These are phyloP conservation scores for Mesodorylaimus sp. DNA, from an alignment of 2,888 invertebrate species.

Conservation along the genomic window DNA sequence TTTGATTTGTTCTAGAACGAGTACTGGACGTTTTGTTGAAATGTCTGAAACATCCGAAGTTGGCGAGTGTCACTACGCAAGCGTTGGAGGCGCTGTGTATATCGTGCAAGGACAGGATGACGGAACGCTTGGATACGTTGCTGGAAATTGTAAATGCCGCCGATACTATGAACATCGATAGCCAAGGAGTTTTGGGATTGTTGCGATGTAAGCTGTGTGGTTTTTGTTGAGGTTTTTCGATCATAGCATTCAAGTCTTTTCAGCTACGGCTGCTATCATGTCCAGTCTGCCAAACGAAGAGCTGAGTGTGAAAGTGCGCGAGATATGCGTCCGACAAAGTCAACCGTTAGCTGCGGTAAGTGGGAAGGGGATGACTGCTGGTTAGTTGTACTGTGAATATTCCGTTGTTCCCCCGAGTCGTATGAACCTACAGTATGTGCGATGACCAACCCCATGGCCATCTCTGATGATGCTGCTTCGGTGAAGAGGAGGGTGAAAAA, in stretches of 20 bases:
- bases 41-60: constrained; percentile 51
- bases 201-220: constrained; percentile 44
- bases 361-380: neutral
- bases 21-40: constrained; percentile 14
- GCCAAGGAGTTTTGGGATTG: constrained; percentile 53
- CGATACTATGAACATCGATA: constrained; percentile 52
- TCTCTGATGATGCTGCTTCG: no score
- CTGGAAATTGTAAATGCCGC: constrained; percentile 53
- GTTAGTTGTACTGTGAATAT: no score
- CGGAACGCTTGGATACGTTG: constrained; percentile 49
- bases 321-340: constrained; percentile 58
- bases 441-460: no score
- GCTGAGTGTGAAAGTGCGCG: constrained; percentile 46
- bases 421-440: no score
- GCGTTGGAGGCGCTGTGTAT: constrained; percentile 68
- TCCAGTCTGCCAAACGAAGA: constrained; percentile 32
- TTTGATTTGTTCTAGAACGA: no score
- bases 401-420: no score
- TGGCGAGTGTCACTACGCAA: constrained; percentile 59
- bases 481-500: no score
- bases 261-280: constrained; percentile 45
- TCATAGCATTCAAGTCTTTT: no score
- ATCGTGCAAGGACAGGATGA: constrained; percentile 58
- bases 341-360: constrained; percentile 39
- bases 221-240: no score